Conservation (phyloP, 1,140 invertebrate genomes). For the Harpegnathos saltator region DNA sequence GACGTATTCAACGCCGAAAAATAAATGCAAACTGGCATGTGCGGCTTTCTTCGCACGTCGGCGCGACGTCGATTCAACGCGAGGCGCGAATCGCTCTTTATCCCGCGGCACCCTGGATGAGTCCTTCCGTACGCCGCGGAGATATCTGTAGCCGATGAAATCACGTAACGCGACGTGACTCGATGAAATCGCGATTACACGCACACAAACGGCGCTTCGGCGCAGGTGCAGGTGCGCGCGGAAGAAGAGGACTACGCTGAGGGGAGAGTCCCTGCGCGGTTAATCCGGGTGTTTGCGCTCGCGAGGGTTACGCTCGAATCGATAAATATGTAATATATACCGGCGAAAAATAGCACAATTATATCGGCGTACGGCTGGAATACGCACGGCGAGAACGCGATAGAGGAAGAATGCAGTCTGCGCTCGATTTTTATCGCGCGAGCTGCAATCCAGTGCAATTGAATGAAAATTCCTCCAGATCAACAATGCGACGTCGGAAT, state of each 20-base stretch:
- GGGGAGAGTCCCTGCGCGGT: background rate
- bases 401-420: background rate
- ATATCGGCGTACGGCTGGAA: background rate
- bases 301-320: constrained; percentile 2
- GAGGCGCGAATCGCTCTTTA: constrained; percentile 45
- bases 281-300: background rate
- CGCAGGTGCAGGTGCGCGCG: background rate
- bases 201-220: background rate
- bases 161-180: constrained; percentile 53
- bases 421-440: too few relatives aligned
- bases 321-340: constrained; percentile 8
- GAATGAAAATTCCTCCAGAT: too few relatives aligned
- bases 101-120: constrained; percentile 36
- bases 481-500: too few relatives aligned
- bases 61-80: constrained; percentile 33
- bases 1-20: constrained; percentile 21
- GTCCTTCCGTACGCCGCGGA: constrained; percentile 32
- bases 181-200: constrained; percentile 54
- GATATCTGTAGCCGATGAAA: constrained; percentile 52
- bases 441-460: too few relatives aligned
- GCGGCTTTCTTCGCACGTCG: constrained; percentile 38
- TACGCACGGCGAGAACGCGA: background rate
- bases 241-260: background rate
- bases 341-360: background rate
- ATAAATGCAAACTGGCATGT: constrained; percentile 36